A percentile compares a stretch with the other conserved stretches of the same genome.
Conservation (phyloP, 1,140 invertebrate genomes). For the Aphelenchoides fujianensis region DNA sequence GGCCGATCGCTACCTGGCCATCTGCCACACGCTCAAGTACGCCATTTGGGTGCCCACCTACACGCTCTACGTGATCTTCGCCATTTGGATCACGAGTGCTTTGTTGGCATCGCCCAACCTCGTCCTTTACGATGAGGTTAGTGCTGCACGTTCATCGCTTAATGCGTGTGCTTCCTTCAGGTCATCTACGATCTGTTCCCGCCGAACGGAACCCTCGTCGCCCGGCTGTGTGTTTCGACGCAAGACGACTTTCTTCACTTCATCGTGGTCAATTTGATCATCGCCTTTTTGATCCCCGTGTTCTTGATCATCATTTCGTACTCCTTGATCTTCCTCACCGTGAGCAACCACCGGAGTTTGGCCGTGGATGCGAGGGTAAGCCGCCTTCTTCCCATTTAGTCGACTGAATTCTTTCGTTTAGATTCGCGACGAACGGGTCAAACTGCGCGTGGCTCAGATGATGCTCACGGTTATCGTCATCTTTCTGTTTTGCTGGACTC, state of each 20-base stretch:
- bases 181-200: conserved; percentile 26
- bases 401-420: conserved; percentile 64
- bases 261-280: conserved; percentile 55
- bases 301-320: conserved; percentile 53
- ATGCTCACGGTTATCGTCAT: conserved; percentile 83
- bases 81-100: conserved; percentile 42
- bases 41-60: conserved; percentile 26
- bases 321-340: conserved; percentile 52
- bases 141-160: background rate
- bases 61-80: conserved; percentile 45
- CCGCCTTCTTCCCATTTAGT: background rate
- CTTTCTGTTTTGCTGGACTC: conserved; percentile 90
- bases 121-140: conserved; percentile 36
- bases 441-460: conserved; percentile 92
- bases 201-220: conserved; percentile 30
- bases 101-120: conserved; percentile 31
- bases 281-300: conserved; percentile 58
- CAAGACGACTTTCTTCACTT: conserved; percentile 52
- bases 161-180: conserved; percentile 16
- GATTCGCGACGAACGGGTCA: conserved; percentile 74
- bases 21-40: conserved; percentile 49
- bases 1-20: conserved; percentile 49
- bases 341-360: conserved; percentile 51
- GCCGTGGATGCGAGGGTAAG: conserved; percentile 78
- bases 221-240: conserved; percentile 50